Evolutionary conservation across 2,888 invertebrate species (phyloP), one percentile per base, ranked within the genome.

Genomic region (Sphinx pinastri): DNA sequence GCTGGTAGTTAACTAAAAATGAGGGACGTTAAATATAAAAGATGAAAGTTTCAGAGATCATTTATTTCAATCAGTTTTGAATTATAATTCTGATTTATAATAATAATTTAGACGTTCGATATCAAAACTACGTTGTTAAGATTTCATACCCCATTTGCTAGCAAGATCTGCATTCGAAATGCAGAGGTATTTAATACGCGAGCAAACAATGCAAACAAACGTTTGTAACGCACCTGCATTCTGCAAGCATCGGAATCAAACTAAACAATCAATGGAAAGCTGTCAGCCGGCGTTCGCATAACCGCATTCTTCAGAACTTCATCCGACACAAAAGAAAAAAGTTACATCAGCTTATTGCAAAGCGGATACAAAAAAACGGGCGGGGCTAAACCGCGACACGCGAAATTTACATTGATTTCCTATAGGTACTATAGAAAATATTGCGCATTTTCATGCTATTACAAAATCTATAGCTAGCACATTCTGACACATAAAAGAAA

Each of bases 261-360:
- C 84, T 85, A 85, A 88, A 88, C 87, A 86, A 85, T 85, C 79
- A 79, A 79, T 84, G 84, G 87, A 87, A 87, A 88, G 85, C 85
- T 83, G 85, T 76, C 79, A 78, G 75, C 76, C 82, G 79, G 76
- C 79, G 84, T 84, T 80, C 84, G 83, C 79, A 77, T 84, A 88
- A 84, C 88, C 88, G 86, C 89, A 89, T 89, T 89, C 88, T 80
- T 81, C 52, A 67, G 71, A 79, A 77, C 72, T 74, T 81, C 80
- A 77, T 81, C 79, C 75, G 72, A 79, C 72, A 75, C 77, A 81
- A 84, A 84, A 82, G 79, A 78, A 82, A 79, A 82, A 79, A 79
- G 77, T 78, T 80, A 80, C 79, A 72, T 84, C 78, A 80, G 70
- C 66, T 71, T 68, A 55, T 58, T 38, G 57, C 70, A 55, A 54